Evolutionary conservation across 2,113 vertebrate genomes (phyloP).

Genomic region (Bubo bubo): DNA sequence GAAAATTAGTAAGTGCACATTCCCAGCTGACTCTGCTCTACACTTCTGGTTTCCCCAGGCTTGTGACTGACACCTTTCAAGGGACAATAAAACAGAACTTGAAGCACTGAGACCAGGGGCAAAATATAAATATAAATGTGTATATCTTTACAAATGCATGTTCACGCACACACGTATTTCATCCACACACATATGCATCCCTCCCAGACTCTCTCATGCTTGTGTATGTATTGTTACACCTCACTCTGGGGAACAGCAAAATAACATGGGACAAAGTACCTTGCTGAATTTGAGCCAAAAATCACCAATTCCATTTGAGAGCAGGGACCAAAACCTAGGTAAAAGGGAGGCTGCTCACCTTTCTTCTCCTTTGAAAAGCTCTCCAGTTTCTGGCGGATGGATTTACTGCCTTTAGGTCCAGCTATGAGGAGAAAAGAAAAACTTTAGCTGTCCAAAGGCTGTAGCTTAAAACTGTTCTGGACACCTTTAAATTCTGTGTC

Average conservation of each 20-base stretch:
- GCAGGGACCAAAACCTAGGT: neutral
- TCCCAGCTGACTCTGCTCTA: neutral
- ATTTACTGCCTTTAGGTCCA: constrained; percentile 79
- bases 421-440: constrained; percentile 37
- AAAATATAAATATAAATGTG: fast-evolving
- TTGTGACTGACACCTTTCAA: neutral
- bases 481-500: too few relatives aligned
- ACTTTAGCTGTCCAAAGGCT: too few relatives aligned
- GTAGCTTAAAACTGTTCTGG: too few relatives aligned
- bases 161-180: fast-evolving
- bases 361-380: constrained; percentile 87
- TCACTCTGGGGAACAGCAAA: neutral
- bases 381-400: constrained; percentile 83
- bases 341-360: constrained; percentile 68
- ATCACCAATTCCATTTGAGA: fast-evolving
- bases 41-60: neutral
- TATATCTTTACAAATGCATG: neutral
- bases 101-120: neutral
- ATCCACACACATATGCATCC: fast-evolving
- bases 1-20: too few relatives aligned
- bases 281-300: neutral
- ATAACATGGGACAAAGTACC: too few relatives aligned
- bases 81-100: neutral
- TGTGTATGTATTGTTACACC: fast-evolving
- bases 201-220: fast-evolving